Percentiles rank a stretch among this genome's conserved stretches.
Evolutionary conservation across 2,888 invertebrate genomes (phyloP).

Genomic region (Cataglyphis cursor): DNA sequence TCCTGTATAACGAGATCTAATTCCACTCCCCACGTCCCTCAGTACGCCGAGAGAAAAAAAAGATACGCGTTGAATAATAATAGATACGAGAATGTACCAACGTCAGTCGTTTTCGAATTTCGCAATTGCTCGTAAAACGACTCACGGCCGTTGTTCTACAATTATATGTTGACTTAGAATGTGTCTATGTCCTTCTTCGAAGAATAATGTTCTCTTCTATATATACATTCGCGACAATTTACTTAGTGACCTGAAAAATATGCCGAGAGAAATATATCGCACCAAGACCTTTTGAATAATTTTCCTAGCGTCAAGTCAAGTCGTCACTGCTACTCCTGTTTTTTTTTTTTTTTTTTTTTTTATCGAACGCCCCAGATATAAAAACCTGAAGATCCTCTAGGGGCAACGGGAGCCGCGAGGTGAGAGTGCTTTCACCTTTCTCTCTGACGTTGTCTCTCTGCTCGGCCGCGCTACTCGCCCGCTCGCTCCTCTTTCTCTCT

Average conservation of each 20-base stretch:
- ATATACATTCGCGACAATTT: not conserved
- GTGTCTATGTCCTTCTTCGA: slow-evolving; percentile 77
- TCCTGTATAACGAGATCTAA: slow-evolving; percentile 63
- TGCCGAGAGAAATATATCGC: not conserved
- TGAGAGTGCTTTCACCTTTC: slow-evolving; percentile 87
- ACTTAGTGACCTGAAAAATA: not conserved
- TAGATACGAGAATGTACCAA: slow-evolving; percentile 71
- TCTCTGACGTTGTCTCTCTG: slow-evolving; percentile 78
- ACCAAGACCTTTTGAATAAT: not conserved
- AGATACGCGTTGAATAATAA: slow-evolving; percentile 72
- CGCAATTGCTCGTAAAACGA: slow-evolving; percentile 76
- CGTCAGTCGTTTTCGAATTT: slow-evolving; percentile 57
- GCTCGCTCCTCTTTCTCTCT: slow-evolving; percentile 54
- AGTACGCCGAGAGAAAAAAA: slow-evolving; percentile 40
- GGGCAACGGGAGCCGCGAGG: slow-evolving; percentile 64
- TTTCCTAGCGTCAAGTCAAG: not conserved
- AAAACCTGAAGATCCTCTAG: slow-evolving; percentile 70
- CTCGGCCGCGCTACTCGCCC: slow-evolving; percentile 52
- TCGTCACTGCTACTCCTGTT: not conserved
- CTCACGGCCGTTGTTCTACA: slow-evolving; percentile 76
- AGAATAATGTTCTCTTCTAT: slow-evolving; percentile 36
- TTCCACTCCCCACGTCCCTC: slow-evolving; percentile 68
- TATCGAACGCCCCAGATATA: slow-evolving; percentile 38
- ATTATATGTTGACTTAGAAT: slow-evolving; percentile 53
- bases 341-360: not conserved